A percentile compares a stretch with the other conserved stretches of the same genome.
These are phyloP conservation scores for Platysternon megacephalum DNA, from an alignment of 2,113 vertebrate genomes.

Conservation along the genomic window DNA sequence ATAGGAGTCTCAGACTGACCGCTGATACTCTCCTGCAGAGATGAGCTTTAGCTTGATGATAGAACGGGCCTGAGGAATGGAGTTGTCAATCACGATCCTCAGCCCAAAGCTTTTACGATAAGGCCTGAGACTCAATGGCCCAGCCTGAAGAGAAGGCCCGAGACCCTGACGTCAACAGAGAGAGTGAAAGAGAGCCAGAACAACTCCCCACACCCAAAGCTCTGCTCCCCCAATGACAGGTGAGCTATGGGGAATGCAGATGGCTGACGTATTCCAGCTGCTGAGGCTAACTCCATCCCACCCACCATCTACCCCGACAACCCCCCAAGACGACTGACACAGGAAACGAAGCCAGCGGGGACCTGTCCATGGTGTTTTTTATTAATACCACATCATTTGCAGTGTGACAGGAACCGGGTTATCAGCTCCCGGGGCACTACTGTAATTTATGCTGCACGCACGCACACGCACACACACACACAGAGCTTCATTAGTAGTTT, in stretches of 20 bases:
- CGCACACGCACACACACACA: constrained; percentile 13
- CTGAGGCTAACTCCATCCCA: background rate
- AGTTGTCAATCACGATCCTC: background rate
- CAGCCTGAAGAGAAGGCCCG: background rate
- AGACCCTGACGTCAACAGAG: background rate
- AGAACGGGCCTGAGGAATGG: background rate
- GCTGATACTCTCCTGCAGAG: background rate
- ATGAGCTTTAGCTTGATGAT: background rate
- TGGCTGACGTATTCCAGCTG: background rate
- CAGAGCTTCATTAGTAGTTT: constrained; percentile 57
- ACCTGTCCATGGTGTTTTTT: constrained; percentile 28
- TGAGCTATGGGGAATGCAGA: background rate
- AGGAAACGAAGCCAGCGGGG: constrained; percentile 59
- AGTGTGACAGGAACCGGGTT: constrained; percentile 59
- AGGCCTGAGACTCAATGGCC: too few relatives aligned
- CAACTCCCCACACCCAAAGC: background rate
- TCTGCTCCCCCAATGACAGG: background rate
- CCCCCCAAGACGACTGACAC: background rate
- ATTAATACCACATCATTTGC: constrained; percentile 73
- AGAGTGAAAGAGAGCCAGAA: background rate
- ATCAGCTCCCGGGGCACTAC: constrained; percentile 40
- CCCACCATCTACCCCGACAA: background rate
- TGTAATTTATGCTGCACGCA: constrained; percentile 60
- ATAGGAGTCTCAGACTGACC: background rate
- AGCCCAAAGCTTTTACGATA: background rate